Base-by-base conservation (phyloP, 2,113 vertebrate genomes). In the Aegithalos caudatus region DNA sequence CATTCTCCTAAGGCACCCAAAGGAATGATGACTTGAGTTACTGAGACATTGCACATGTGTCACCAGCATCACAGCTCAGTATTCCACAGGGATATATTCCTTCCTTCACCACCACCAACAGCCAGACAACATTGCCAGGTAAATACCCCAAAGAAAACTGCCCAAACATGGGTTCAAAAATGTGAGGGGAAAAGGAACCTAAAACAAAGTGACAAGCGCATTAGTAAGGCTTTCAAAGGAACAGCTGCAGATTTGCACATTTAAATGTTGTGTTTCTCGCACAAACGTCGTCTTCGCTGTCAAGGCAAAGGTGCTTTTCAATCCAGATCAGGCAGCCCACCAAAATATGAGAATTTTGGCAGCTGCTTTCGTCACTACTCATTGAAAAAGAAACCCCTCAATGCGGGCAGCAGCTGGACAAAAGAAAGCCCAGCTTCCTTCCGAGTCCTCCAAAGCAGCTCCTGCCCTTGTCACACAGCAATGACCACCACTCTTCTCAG, bases 101-200 rank as follows among this genome's bases (percentile, higher is more conserved):
- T 29, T 50, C 72, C 58, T 70, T 65, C 18, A 14, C 16, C n/a
- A 6, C 10, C 19, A 71, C 29, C 11, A 81, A 8, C 27, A 44
- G 53, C 27, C 72, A 51, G 33, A 45, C 9, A 5, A 42, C 16
- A n/a, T 29, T 19, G 28, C 31, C 19, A 23, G 35, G 18, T 25
- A 13, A 81, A 84, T 23, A 66, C 9, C 45, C 1, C 1, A 13
- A 56, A 38, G 23, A 53, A 33, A 74, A 31, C 3, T 0, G 0
- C 38, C n/a, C 28, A 7, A 14, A 73, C 18, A 6, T 1, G 1
- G 73, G 21, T 18, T 28, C 1, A 1, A 67, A 70, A 48, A 65
- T n/a, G 9, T 0, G 2, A 80, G 35, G 35, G 37, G 45, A 80
- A 69, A 70, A 65, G 35, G 38, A 38, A 71, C 17, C 53, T 58